phyloP scores from a whole-genome alignment of 2,888 invertebrate genomes.

The Mythimna ferrago region DNA sequence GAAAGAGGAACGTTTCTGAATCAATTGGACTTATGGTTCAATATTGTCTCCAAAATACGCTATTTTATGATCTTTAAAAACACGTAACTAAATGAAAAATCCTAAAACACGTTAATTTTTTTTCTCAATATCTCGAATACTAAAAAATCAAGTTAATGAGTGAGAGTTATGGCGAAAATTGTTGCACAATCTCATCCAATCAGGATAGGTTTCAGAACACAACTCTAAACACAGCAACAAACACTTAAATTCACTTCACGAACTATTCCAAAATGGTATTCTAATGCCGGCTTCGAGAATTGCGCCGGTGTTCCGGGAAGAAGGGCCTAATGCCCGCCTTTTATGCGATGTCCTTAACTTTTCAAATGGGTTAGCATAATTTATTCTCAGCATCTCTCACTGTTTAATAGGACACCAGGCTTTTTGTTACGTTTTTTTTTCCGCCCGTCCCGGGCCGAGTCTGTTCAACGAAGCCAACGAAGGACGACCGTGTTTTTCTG shows the following conservation, averaged over 20 bases:
- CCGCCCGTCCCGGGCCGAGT: conserved; percentile 49
- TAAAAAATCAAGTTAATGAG: too few relatives aligned
- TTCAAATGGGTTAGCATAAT: conserved; percentile 72
- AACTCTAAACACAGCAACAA: conserved; percentile 26
- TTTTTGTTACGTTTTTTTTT: conserved; percentile 71
- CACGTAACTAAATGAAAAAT: too few relatives aligned
- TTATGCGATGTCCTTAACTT: conserved; percentile 73
- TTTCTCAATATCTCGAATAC: too few relatives aligned
- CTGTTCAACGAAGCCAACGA: conserved; percentile 59
- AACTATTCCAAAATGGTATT: conserved; percentile 56
- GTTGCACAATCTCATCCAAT: conserved; percentile 11
- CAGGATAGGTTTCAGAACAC: conserved; percentile 33
- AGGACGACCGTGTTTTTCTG: conserved; percentile 58
- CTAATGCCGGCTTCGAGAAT: conserved; percentile 50
- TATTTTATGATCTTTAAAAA: too few relatives aligned
- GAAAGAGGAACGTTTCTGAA: too few relatives aligned
- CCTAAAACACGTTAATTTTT: too few relatives aligned
- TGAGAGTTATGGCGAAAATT: not conserved
- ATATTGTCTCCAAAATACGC: too few relatives aligned
- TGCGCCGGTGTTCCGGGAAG: conserved; percentile 74
- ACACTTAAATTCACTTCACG: conserved; percentile 50
- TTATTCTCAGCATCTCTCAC: conserved; percentile 83
- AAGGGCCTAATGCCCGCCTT: conserved; percentile 70
- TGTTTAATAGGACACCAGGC: conserved; percentile 79
- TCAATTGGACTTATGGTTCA: too few relatives aligned